phyloP scores from a whole-genome alignment of 2,888 invertebrate species.

The Caenorhabditis macrosperma region DNA sequence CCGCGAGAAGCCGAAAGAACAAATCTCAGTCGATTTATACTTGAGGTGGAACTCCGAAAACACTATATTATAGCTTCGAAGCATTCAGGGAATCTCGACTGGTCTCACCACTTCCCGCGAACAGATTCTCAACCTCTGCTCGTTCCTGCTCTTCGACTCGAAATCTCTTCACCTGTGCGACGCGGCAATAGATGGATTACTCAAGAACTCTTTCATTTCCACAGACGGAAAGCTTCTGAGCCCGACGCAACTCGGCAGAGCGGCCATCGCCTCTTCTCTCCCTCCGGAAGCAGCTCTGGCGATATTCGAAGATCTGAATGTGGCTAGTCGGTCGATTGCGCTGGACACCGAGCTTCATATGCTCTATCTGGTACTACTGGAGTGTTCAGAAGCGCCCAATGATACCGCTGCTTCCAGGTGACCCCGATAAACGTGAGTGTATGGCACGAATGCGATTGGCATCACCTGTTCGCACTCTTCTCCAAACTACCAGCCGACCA shows the following conservation, averaged over 20 bases:
- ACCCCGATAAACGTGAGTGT: slow-evolving; percentile 93
- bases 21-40: slow-evolving; percentile 25
- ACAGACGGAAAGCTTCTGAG: slow-evolving; percentile 12
- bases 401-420: slow-evolving; percentile 81
- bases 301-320: slow-evolving; percentile 91
- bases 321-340: slow-evolving; percentile 91
- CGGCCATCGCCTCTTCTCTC: slow-evolving; percentile 92
- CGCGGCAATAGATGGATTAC: slow-evolving; percentile 18
- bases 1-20: slow-evolving; percentile 44
- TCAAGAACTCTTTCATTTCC: slow-evolving; percentile 40
- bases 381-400: no score
- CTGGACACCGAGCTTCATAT: slow-evolving; percentile 95
- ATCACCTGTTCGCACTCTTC: slow-evolving; percentile 86
- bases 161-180: background rate
- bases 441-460: slow-evolving; percentile 86
- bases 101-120: slow-evolving; percentile 38
- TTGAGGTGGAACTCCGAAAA: slow-evolving; percentile 24
- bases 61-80: no score
- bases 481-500: slow-evolving; percentile 87
- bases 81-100: slow-evolving; percentile 58
- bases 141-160: slow-evolving; percentile 13
- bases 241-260: slow-evolving; percentile 91
- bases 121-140: slow-evolving; percentile 26
- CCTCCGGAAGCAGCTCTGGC: slow-evolving; percentile 94
- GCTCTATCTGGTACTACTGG: slow-evolving; percentile 87